A percentile compares a stretch with the other conserved stretches of the same genome.
These are phyloP conservation scores for Fragum sueziense DNA, from an alignment of 2,888 invertebrate genomes.

Conservation along the genomic window DNA sequence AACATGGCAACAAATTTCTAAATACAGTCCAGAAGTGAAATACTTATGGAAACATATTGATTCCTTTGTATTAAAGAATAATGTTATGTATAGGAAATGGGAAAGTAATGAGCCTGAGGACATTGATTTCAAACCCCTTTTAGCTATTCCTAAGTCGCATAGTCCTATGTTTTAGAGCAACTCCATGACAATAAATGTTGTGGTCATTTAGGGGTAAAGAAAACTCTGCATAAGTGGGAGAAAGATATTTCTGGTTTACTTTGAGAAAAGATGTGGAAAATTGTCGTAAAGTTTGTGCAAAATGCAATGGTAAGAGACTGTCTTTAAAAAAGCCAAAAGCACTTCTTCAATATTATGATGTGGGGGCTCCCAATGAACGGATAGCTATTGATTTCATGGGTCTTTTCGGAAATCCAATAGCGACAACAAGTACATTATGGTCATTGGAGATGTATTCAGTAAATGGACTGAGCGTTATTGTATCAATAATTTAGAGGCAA, in stretches of 20 bases:
- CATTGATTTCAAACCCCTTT: neutral
- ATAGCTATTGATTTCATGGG: slow-evolving; percentile 41
- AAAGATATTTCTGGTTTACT: slow-evolving; percentile 31
- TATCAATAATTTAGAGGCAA: slow-evolving; percentile 49
- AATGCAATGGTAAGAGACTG: slow-evolving; percentile 31
- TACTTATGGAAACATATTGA: slow-evolving; percentile 26
- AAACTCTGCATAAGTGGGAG: slow-evolving; percentile 5
- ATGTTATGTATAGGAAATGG: slow-evolving; percentile 29
- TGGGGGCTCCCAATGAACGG: slow-evolving; percentile 46
- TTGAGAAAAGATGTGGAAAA: slow-evolving; percentile 36
- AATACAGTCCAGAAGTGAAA: slow-evolving; percentile 18
- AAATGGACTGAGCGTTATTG: slow-evolving; percentile 27
- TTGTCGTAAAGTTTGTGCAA: slow-evolving; percentile 38
- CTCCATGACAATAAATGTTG: slow-evolving; percentile 7
- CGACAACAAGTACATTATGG: slow-evolving; percentile 12
- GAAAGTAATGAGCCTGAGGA: slow-evolving; percentile 7
- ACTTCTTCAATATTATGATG: slow-evolving; percentile 29
- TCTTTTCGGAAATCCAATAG: slow-evolving; percentile 15
- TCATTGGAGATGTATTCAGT: slow-evolving; percentile 17
- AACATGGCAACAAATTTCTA: slow-evolving; percentile 19
- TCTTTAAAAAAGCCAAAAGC: slow-evolving; percentile 29
- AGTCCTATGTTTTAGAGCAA: slow-evolving; percentile 10
- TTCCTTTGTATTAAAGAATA: slow-evolving; percentile 29
- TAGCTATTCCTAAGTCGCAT: slow-evolving; percentile 16
- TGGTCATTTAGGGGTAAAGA: slow-evolving; percentile 30